phyloP scores from a whole-genome alignment of 2,888 invertebrate genomes.

The Morpho helenor region DNA sequence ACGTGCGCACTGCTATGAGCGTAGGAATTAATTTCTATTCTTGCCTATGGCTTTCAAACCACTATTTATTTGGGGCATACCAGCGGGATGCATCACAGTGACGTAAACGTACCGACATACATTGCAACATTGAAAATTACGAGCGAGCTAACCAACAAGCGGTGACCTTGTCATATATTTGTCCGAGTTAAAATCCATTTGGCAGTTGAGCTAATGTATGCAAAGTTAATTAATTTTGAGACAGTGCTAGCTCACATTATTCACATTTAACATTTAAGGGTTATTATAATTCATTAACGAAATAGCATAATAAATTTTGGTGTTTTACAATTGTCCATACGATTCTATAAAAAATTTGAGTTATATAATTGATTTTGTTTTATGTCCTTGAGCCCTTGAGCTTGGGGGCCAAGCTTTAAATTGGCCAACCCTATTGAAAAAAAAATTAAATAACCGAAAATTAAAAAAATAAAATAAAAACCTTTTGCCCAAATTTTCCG shows the following conservation, averaged over 20 bases:
- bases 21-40: slow-evolving; percentile 28
- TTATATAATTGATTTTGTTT: too few relatives aligned
- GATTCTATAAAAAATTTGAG: too few relatives aligned
- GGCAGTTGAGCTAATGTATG: slow-evolving; percentile 34
- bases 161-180: slow-evolving; percentile 30
- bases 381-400: too few relatives aligned
- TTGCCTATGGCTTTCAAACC: slow-evolving; percentile 28
- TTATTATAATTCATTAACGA: slow-evolving; percentile 9
- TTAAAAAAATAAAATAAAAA: too few relatives aligned
- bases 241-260: slow-evolving; percentile 22
- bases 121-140: slow-evolving; percentile 36
- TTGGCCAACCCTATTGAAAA: too few relatives aligned
- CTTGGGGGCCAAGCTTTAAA: too few relatives aligned
- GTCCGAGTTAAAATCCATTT: slow-evolving; percentile 32
- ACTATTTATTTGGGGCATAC: slow-evolving; percentile 29
- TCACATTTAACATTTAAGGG: slow-evolving; percentile 14
- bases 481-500: too few relatives aligned
- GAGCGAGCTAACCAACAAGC: slow-evolving; percentile 24
- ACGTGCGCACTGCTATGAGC: not conserved
- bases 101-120: slow-evolving; percentile 30
- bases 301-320: not conserved
- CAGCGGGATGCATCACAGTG: slow-evolving; percentile 32
- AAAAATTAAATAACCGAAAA: too few relatives aligned
- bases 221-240: slow-evolving; percentile 24
- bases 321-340: too few relatives aligned